A percentile compares a stretch with the other conserved stretches of the same genome.
Evolutionary conservation across 2,888 invertebrate genomes (phyloP).

Genomic region (Orchestes rusci): DNA sequence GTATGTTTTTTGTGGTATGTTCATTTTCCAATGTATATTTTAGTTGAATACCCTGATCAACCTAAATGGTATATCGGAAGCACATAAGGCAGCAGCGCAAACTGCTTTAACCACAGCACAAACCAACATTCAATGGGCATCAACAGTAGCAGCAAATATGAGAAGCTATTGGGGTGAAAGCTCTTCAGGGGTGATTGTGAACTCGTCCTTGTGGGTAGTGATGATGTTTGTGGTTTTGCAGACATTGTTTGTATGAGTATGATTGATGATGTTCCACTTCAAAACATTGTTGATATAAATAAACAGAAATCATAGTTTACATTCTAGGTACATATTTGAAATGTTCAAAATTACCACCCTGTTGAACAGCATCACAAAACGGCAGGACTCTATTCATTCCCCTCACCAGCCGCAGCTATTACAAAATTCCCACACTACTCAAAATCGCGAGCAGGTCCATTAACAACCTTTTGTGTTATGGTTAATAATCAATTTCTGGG

Average conservation of each 20-base stretch:
- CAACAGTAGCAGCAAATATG: not conserved
- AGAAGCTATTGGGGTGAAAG: too few relatives aligned
- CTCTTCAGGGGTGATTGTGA: too few relatives aligned
- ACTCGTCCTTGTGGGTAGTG: too few relatives aligned
- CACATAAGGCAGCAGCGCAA: slow-evolving; percentile 7
- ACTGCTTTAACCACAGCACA: slow-evolving; percentile 12
- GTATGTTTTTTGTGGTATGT: slow-evolving; percentile 7
- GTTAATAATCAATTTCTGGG: slow-evolving; percentile 33
- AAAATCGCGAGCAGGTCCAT: slow-evolving; percentile 40
- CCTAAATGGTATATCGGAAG: slow-evolving; percentile 1
- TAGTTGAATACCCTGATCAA: slow-evolving; percentile 10
- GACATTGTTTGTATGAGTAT: too few relatives aligned
- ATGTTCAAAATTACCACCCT: too few relatives aligned
- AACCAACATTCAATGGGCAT: slow-evolving; percentile 17
- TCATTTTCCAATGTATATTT: not conserved
- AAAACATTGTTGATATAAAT: too few relatives aligned
- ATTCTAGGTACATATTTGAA: too few relatives aligned
- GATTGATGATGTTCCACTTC: too few relatives aligned
- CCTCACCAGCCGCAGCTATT: slow-evolving; percentile 39
- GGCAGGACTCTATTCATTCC: too few relatives aligned
- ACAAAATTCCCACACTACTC: slow-evolving; percentile 45
- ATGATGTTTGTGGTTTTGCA: too few relatives aligned
- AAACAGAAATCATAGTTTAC: too few relatives aligned
- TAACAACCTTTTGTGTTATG: slow-evolving; percentile 41
- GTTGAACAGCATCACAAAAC: too few relatives aligned